These are phyloP conservation scores for Colletes gigas DNA, from an alignment of 1,140 invertebrate genomes.

Conservation along the genomic window DNA sequence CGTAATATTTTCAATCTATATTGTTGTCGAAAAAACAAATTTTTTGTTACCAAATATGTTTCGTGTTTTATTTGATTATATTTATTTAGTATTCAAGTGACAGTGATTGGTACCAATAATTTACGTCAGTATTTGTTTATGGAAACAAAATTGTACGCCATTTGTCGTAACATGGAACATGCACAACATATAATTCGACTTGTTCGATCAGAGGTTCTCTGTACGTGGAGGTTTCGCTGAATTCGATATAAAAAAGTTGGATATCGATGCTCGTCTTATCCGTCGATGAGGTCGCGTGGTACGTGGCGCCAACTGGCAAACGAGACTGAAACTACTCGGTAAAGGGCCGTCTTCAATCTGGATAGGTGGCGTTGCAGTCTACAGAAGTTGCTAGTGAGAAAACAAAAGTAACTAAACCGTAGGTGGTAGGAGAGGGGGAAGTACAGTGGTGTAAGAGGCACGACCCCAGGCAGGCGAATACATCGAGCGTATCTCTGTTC, in stretches of 20 bases:
- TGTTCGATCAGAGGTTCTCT: too few species aligned
- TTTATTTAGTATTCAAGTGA: too few species aligned
- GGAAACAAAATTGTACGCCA: too few species aligned
- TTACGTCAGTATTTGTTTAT: too few species aligned
- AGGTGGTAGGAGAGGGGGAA: not conserved
- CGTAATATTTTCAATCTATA: too few species aligned
- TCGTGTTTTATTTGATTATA: too few species aligned
- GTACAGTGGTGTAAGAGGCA: slow-evolving; percentile 24
- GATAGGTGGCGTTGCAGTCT: not conserved
- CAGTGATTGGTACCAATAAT: too few species aligned
- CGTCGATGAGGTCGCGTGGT: not conserved
- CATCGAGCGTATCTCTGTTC: slow-evolving; percentile 35
- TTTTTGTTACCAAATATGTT: too few species aligned
- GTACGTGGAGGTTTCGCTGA: too few species aligned
- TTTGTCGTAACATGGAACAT: too few species aligned
- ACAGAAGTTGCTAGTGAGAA: slow-evolving; percentile 15
- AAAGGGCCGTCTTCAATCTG: not conserved
- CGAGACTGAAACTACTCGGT: not conserved
- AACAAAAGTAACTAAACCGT: slow-evolving; percentile 37
- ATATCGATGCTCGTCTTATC: slow-evolving; percentile 34
- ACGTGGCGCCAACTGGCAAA: slow-evolving; percentile 20
- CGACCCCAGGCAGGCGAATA: slow-evolving; percentile 37
- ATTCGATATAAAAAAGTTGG: slow-evolving; percentile 24
- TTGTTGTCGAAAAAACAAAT: too few species aligned
- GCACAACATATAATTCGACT: too few species aligned